Base-by-base conservation (phyloP, 2,888 invertebrate genomes). In the Scaptomyza tumidula region DNA sequence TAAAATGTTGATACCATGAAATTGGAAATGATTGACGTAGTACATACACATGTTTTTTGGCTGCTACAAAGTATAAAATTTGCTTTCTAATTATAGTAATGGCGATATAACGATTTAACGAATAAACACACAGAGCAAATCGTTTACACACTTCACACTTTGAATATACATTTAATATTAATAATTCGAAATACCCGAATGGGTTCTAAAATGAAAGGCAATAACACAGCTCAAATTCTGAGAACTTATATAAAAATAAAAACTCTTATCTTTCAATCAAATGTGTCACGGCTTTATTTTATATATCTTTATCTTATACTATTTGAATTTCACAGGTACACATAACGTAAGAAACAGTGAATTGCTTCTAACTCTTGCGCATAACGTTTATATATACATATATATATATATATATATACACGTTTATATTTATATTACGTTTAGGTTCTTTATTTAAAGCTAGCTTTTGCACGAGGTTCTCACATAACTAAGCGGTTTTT, bases 201-300 rank as follows among this genome's bases (percentile, higher is more conserved):
- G 56, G 64, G 68, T 59, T 75, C 75, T 62, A 75, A 70, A 73
- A 73, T 56, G 74, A 71, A 74, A 65, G 71, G 83, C 80, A 80
- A 78, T 72, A 79, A 85, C 80, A 82, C 82, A 82, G 82, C 86
- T 82, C 82, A 85, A 75, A 82, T 75, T 77, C 81, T 81, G 81
- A 85, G 82, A 82, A 85, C 66, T 82, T 82, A 85, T 82, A 82
- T 85, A 61, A 80, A 84, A 82, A 85, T 82, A 82, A 48, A 82
- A 82, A 78, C 75, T 82, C 86, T 80, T 85, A 80, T 85, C 86
- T 82, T 82, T 82, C 82, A 85, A 79, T 71, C 77, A 75, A 85
- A 72, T 45, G 54, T 35, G 27, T 53, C 16, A 1, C 44, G 48
- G 54, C 48, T 71, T 70, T 64, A 19, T 39, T 58, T 35, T 19